Conservation (phyloP, 2,888 invertebrate species). For the Anorthoa munda region DNA sequence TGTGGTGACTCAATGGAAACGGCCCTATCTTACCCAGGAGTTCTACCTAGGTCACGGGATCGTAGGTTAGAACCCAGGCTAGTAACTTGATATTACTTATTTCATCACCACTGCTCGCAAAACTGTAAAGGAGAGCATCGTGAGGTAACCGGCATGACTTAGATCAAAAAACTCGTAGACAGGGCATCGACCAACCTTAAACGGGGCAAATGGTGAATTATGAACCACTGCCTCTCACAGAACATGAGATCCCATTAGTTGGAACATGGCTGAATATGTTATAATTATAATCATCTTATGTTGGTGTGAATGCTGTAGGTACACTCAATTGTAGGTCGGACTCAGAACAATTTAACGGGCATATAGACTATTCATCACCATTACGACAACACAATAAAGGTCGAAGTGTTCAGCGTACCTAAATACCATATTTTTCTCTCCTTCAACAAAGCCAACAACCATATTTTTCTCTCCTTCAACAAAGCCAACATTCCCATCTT, state of each 20-base stretch:
- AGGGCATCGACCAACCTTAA: too few relatives aligned
- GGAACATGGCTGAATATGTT: background rate
- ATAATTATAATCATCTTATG: background rate
- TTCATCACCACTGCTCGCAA: background rate
- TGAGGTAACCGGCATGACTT: background rate
- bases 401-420: conserved; percentile 2
- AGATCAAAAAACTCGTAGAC: too few relatives aligned
- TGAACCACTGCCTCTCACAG: too few relatives aligned
- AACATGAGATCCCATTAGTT: background rate
- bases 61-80: too few relatives aligned
- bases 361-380: background rate
- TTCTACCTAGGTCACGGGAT: too few relatives aligned
- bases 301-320: too few relatives aligned
- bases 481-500: conserved; percentile 26
- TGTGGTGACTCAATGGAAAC: too few relatives aligned
- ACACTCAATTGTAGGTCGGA: too few relatives aligned
- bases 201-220: too few relatives aligned
- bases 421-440: conserved; percentile 29
- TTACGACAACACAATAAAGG: background rate
- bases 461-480: conserved; percentile 24
- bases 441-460: conserved; percentile 27
- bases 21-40: too few relatives aligned
- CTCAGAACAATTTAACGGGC: background rate
- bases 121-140: background rate
- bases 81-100: background rate